phyloP scores from a whole-genome alignment of 2,797 vertebrate genomes.

The Xiphophorus birchmanni region DNA sequence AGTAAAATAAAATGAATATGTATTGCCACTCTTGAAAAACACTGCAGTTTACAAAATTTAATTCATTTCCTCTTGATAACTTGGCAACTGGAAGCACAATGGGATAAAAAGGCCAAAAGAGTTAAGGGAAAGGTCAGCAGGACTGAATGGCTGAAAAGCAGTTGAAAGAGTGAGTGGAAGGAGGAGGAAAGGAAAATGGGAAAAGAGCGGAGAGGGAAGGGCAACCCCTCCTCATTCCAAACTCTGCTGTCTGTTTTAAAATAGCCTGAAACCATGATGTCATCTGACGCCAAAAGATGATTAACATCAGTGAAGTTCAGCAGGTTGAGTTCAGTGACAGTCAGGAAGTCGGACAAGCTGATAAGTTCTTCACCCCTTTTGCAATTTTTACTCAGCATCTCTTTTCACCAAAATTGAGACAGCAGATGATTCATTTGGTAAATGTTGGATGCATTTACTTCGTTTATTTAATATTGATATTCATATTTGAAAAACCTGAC shows the following conservation, averaged over 20 bases:
- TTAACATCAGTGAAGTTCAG: constrained; percentile 37
- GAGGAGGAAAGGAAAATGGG: constrained; percentile 12
- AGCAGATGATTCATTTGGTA: neutral
- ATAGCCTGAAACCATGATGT: constrained; percentile 75
- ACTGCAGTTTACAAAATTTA: neutral
- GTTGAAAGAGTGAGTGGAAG: constrained; percentile 12
- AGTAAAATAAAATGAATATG: constrained; percentile 4
- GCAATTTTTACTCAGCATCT: neutral
- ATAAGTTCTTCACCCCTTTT: constrained; percentile 1
- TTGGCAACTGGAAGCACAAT: neutral
- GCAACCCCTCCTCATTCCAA: constrained; percentile 55
- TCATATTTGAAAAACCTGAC: neutral
- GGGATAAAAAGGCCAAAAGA: neutral
- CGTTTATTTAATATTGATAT: neutral
- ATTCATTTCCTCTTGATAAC: neutral
- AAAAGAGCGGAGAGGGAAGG: constrained; percentile 35
- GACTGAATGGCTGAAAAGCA: neutral
- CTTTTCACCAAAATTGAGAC: neutral
- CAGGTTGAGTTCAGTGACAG: constrained; percentile 39
- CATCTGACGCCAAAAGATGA: constrained; percentile 48
- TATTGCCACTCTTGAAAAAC: constrained; percentile 10
- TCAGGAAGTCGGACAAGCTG: constrained; percentile 17
- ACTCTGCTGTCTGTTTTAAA: constrained; percentile 67
- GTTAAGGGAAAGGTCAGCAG: constrained; percentile 9
- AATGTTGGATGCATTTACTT: neutral